Evolutionary conservation across 2,888 invertebrate genomes (phyloP).

Genomic region (Megastigmus dorsalis): DNA sequence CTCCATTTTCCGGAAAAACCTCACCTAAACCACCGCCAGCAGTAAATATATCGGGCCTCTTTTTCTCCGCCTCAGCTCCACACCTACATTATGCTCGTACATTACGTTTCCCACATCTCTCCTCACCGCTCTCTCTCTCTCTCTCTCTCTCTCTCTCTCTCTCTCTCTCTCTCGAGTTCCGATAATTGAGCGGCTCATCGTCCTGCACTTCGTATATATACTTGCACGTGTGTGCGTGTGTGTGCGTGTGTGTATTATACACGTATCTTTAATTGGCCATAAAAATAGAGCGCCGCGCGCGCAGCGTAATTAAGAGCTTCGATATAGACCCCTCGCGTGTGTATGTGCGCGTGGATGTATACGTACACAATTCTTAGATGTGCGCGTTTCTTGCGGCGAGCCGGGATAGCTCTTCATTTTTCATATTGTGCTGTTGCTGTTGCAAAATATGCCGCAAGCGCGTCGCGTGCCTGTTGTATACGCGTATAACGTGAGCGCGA

Average conservation of each 20-base stretch:
- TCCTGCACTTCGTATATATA: slow-evolving; percentile 11
- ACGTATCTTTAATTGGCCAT: slow-evolving; percentile 49
- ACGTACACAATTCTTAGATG: too few relatives aligned
- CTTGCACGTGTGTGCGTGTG: neutral
- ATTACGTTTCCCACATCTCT: slow-evolving; percentile 47
- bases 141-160: too few relatives aligned
- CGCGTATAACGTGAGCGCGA: too few relatives aligned
- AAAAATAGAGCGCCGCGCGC: slow-evolving; percentile 43
- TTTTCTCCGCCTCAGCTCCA: neutral
- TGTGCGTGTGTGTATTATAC: neutral
- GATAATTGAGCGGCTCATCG: slow-evolving; percentile 43
- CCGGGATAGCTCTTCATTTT: too few relatives aligned
- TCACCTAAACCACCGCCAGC: neutral
- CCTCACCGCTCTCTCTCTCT: too few relatives aligned
- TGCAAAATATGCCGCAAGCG: neutral
- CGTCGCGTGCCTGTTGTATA: neutral
- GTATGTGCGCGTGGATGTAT: neutral
- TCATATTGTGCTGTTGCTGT: too few relatives aligned
- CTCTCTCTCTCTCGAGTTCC: neutral
- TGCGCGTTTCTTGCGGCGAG: too few relatives aligned
- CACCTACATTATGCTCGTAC: neutral
- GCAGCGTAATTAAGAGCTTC: slow-evolving; percentile 39
- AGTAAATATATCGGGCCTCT: neutral
- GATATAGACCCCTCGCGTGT: neutral
- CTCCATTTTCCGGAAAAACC: slow-evolving; percentile 8